Conservation (phyloP, 2,113 vertebrate species). For the Archocentrus centrarchus region DNA sequence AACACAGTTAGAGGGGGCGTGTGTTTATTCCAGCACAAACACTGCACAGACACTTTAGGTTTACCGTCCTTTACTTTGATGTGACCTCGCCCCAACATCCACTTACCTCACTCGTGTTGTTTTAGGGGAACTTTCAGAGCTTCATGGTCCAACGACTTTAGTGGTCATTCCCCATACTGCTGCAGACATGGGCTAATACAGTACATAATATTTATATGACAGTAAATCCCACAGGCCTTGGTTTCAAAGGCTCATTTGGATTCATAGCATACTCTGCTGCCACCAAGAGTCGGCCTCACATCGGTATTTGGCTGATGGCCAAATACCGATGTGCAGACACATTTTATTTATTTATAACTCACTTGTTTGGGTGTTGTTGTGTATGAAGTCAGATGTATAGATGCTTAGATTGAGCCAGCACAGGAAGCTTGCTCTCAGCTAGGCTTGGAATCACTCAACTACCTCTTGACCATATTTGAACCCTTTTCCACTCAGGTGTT, state of each 20-base stretch:
- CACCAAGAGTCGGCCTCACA: not conserved
- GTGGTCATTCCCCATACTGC: not conserved
- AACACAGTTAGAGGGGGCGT: constrained; percentile 23
- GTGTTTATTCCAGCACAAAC: constrained; percentile 52
- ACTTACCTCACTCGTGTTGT: constrained; percentile 20
- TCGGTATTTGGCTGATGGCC: not conserved
- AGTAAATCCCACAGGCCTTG: not conserved
- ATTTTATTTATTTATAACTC: not conserved
- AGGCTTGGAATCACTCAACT: not conserved
- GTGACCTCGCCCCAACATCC: constrained; percentile 18
- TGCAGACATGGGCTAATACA: not conserved
- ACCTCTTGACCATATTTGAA: not conserved
- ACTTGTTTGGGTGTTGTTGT: not conserved
- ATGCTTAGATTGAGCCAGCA: not conserved
- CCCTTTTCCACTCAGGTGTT: not conserved
- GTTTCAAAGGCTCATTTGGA: constrained; percentile 5
- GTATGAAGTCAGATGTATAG: not conserved
- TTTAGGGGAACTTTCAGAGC: constrained; percentile 25
- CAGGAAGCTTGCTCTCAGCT: not conserved
- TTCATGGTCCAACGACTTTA: not conserved
- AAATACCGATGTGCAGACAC: too few species aligned
- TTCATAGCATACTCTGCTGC: not conserved
- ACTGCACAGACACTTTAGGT: not conserved
- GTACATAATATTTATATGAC: not conserved
- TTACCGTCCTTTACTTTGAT: constrained; percentile 47